Base-by-base conservation (phyloP, 2,888 invertebrate genomes). In the Cremastinae sp. region DNA sequence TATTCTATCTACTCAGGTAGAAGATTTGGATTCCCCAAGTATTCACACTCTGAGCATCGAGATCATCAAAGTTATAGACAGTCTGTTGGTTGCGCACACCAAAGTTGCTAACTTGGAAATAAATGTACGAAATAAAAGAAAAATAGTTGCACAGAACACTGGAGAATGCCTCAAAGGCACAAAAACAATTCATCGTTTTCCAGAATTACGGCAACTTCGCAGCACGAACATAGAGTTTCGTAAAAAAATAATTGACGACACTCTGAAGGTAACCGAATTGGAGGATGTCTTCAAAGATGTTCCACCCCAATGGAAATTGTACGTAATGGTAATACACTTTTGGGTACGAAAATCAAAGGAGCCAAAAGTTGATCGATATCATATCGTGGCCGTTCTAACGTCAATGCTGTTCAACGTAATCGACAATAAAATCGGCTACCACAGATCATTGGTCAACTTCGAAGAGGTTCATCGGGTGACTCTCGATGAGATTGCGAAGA, bases 1-100 rank as follows among this genome's bases (percentile, higher is more conserved):
- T 83, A 92, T 95, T 75, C 93, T 93, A 80, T 91, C 91, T 58
- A 93, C 94, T 0, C 95, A 95, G 90, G 92, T 95, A 3, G 96
- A 96, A 88, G 93, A 95, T 86, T 93, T 92, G 82, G 87, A 89
- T 2, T 91, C 91, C 51, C 90, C 91, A 2, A 92, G 94, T 75
- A 91, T 94, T 5, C 93, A 93, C 81, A 83, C 91, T 4, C 91
- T 93, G 68, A 91, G 92, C 35, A 84, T 94, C 76, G 91, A 93
- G 10, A 92, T 96, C 16, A 4, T 65, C 12, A 14, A 28, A 43
- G 43, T 43, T 3, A 65, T 55, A 9, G 65, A 65, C 8, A 43
- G 65, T n/a, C 18, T 65, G 53, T 55, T 65, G n/a, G 9, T 43
- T 4, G 22, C 70, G 95, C n/a, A n/a, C n/a, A n/a, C n/a, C n/a